Conservation (phyloP, 2,113 vertebrate genomes). For the Perccottus glenii region DNA sequence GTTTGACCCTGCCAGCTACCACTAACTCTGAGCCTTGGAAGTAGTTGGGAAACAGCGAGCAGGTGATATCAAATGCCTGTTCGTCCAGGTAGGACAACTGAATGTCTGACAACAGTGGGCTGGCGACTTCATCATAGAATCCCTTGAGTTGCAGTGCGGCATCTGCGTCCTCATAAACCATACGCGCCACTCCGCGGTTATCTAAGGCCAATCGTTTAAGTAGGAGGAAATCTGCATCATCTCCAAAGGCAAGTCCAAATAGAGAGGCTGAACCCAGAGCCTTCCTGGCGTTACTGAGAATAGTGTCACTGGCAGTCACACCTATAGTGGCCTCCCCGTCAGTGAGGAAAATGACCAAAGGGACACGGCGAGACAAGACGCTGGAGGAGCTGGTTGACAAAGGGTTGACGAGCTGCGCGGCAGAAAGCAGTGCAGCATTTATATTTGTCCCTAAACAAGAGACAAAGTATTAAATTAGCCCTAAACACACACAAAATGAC, state of each 20-base stretch:
- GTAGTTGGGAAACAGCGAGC: slow-evolving; percentile 82
- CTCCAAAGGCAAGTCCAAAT: slow-evolving; percentile 86
- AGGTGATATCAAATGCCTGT: slow-evolving; percentile 76
- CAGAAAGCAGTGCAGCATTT: slow-evolving; percentile 82
- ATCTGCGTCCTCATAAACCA: slow-evolving; percentile 83
- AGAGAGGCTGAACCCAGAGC: slow-evolving; percentile 78
- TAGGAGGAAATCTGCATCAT: slow-evolving; percentile 83
- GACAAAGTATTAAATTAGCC: neutral
- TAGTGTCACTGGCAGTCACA: slow-evolving; percentile 73
- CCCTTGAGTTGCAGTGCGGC: slow-evolving; percentile 82
- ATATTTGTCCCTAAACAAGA: slow-evolving; percentile 84
- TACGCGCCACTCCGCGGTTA: slow-evolving; percentile 78
- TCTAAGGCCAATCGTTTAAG: slow-evolving; percentile 81
- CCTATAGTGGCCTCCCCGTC: slow-evolving; percentile 86
- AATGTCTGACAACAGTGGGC: slow-evolving; percentile 83
- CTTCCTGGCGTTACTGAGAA: slow-evolving; percentile 79
- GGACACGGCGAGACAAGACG: slow-evolving; percentile 64
- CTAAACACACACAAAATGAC: neutral
- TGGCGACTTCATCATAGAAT: slow-evolving; percentile 85
- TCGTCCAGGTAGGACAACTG: slow-evolving; percentile 81
- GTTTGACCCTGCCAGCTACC: slow-evolving; percentile 79
- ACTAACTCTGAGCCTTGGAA: slow-evolving; percentile 86
- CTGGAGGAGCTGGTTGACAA: slow-evolving; percentile 40
- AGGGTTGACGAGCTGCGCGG: slow-evolving; percentile 80
- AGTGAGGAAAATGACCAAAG: slow-evolving; percentile 85